phyloP scores from a whole-genome alignment of 2,888 invertebrate species.

The Eupithecia subfuscata region DNA sequence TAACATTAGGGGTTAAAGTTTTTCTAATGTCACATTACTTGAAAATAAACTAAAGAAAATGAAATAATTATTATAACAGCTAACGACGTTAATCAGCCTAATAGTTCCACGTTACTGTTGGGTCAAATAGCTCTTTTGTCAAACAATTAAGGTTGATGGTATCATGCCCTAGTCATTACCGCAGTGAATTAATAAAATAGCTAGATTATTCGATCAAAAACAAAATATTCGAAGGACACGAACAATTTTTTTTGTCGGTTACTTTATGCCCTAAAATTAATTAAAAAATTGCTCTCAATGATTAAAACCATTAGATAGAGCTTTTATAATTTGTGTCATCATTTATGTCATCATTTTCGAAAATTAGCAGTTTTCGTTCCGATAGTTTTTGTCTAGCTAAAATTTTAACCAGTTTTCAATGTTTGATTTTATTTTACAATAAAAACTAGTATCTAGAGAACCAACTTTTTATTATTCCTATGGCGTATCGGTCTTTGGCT shows the following conservation, averaged over 20 bases:
- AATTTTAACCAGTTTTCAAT: neutral
- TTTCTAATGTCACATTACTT: neutral
- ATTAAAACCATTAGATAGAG: too few relatives aligned
- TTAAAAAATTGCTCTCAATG: too few relatives aligned
- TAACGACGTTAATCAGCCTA: conserved; percentile 49
- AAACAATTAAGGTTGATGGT: conserved; percentile 73
- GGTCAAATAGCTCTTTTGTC: conserved; percentile 62
- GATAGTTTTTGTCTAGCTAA: neutral
- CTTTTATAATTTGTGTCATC: neutral
- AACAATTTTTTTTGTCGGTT: too few relatives aligned
- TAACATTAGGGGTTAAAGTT: neutral
- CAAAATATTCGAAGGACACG: neutral
- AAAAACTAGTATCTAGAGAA: neutral
- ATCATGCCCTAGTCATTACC: conserved; percentile 30
- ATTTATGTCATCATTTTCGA: neutral
- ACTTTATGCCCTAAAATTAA: too few relatives aligned
- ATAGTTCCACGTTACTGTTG: conserved; percentile 54
- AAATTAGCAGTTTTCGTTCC: neutral
- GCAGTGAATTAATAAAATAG: conserved; percentile 29
- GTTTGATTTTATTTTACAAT: neutral
- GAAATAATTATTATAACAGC: conserved; percentile 21
- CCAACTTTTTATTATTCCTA: conserved; percentile 19
- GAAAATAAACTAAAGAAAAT: neutral
- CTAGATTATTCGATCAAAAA: conserved; percentile 12
- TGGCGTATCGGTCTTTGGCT: conserved; percentile 48